A percentile compares a stretch with the other conserved stretches of the same genome.
Evolutionary conservation across 2,797 vertebrate genomes (phyloP).

Genomic region (Chaetophractus vellerosus): DNA sequence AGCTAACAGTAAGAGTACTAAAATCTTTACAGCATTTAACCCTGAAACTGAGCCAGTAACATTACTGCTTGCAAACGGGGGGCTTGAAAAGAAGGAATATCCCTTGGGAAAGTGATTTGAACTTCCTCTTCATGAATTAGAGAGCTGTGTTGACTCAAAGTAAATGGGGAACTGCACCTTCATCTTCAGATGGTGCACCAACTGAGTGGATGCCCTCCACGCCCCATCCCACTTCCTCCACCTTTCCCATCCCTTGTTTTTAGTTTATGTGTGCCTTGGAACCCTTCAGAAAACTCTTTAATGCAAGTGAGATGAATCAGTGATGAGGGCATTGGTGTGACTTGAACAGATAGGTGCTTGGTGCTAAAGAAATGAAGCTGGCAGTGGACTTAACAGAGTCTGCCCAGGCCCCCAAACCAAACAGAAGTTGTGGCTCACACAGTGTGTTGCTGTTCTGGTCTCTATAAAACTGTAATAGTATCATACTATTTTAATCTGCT

Average conservation of each 20-base stretch:
- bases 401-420: not conserved
- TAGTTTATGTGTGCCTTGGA: not conserved
- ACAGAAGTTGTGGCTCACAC: not conserved
- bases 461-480: conserved; percentile 46
- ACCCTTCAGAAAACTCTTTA: not conserved
- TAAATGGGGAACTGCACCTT: not conserved
- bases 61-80: not conserved
- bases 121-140: not conserved
- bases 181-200: not conserved
- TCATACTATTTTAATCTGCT: conserved; percentile 74
- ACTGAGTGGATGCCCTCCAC: too few species aligned
- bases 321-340: not conserved
- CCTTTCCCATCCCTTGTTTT: not conserved
- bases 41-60: not conserved
- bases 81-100: not conserved
- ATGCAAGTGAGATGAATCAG: accelerated
- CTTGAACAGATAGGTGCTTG: not conserved
- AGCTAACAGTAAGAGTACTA: not conserved
- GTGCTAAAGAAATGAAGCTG: not conserved
- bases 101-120: not conserved
- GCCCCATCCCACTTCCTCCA: too few species aligned
- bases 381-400: accelerated
- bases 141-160: not conserved
- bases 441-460: not conserved
- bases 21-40: not conserved